Conservation (phyloP, 30 jellyfish, hydroid and myxozoan species). For the Sanderia malayensis region DNA sequence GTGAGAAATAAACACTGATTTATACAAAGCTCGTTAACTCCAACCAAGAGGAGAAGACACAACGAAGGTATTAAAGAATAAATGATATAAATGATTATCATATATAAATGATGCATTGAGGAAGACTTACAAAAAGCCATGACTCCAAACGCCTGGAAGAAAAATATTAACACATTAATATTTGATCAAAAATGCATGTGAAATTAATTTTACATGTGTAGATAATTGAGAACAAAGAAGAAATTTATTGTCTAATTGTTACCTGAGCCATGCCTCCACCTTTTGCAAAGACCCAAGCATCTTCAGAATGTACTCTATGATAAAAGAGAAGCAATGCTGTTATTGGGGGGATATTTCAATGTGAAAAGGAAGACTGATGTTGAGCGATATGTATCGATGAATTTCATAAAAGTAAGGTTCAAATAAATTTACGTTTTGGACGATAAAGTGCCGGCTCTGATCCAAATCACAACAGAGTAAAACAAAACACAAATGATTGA, state of each 20-base stretch:
- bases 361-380: no score
- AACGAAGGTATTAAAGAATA: no score
- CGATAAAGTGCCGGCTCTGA: slow-evolving; percentile 69
- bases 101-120: no score
- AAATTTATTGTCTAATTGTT: no score
- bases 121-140: slow-evolving; percentile 79
- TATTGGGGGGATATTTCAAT: no score
- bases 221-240: background rate
- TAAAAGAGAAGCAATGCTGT: background rate
- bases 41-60: no score
- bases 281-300: slow-evolving; percentile 70
- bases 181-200: background rate
- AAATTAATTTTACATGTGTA: no score
- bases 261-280: slow-evolving; percentile 67
- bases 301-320: slow-evolving; percentile 45
- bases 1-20: background rate
- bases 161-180: background rate
- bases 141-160: slow-evolving; percentile 70
- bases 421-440: slow-evolving; percentile 51
- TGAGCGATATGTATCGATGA: no score
- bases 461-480: slow-evolving; percentile 59
- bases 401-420: no score
- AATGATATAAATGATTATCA: no score
- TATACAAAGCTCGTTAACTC: no score
- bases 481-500: slow-evolving; percentile 63